These are phyloP conservation scores for Brachionus angularis DNA, from an alignment of 1,140 invertebrate species.

Conservation along the genomic window DNA sequence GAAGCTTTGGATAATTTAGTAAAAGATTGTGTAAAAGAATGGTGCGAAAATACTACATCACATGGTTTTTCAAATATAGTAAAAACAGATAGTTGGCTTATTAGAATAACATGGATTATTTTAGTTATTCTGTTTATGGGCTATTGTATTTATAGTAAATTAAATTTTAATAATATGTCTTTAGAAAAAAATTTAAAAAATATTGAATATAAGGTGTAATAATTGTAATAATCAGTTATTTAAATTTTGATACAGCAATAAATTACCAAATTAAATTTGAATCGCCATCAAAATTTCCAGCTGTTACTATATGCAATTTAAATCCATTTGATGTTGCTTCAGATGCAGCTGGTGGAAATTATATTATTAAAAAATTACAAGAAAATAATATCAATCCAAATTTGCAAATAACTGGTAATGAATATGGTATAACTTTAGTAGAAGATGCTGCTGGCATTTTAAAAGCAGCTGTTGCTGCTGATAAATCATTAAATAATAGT, in stretches of 20 bases:
- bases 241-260: background rate
- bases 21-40: constrained; percentile 21
- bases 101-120: constrained; percentile 2
- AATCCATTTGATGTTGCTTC: constrained; percentile 15
- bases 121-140: background rate
- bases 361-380: background rate
- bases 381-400: background rate
- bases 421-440: background rate
- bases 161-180: background rate
- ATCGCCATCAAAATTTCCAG: constrained; percentile 8
- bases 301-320: constrained; percentile 28
- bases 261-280: constrained; percentile 8
- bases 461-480: background rate
- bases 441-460: background rate
- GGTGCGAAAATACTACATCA: constrained; percentile 8
- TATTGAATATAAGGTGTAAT: background rate
- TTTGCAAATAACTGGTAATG: background rate
- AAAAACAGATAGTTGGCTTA: constrained; percentile 3
- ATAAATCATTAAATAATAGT: background rate
- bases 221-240: background rate
- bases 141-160: constrained; percentile 29
- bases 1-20: too few species aligned
- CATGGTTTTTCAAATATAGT: constrained; percentile 40
- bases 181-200: background rate
- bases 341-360: background rate